phyloP scores from a whole-genome alignment of 2,888 invertebrate species.

The Sympetrum striolatum region DNA sequence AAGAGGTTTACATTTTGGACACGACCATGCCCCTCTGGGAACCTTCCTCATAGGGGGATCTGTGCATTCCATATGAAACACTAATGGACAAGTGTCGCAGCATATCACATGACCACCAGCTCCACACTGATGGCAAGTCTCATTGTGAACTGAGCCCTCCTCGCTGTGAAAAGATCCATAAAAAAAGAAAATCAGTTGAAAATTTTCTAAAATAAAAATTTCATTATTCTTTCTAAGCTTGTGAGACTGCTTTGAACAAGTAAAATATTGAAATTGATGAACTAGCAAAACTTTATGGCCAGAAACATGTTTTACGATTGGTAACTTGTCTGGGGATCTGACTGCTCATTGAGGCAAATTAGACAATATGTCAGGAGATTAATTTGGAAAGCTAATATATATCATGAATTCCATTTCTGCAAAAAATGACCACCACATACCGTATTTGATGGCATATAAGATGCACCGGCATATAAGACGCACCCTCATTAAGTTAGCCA shows the following conservation, averaged over 20 bases:
- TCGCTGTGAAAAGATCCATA: constrained; percentile 57
- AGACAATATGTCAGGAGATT: too few relatives aligned
- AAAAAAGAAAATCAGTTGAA: constrained; percentile 44
- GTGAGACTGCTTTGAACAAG: background rate
- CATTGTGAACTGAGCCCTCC: constrained; percentile 47
- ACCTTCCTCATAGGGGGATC: constrained; percentile 67
- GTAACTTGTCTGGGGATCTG: too few relatives aligned
- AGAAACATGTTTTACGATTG: too few relatives aligned
- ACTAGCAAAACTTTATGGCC: too few relatives aligned
- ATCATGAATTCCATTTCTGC: too few relatives aligned
- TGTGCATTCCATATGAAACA: constrained; percentile 78
- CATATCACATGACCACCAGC: constrained; percentile 70
- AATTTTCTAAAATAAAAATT: constrained; percentile 56
- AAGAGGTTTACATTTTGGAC: constrained; percentile 63
- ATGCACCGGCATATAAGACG: too few relatives aligned
- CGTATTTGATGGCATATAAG: too few relatives aligned
- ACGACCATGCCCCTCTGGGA: constrained; percentile 70
- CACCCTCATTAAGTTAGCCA: too few relatives aligned
- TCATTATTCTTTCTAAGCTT: constrained; percentile 46
- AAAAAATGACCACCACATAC: too few relatives aligned
- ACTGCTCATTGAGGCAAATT: too few relatives aligned
- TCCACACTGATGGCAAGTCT: constrained; percentile 68
- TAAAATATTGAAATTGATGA: background rate
- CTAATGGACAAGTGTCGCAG: constrained; percentile 68
- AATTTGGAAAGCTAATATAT: too few relatives aligned